Evolutionary conservation across 1,140 invertebrate genomes (phyloP).

Genomic region (Pseudomyrmex cubaensis): DNA sequence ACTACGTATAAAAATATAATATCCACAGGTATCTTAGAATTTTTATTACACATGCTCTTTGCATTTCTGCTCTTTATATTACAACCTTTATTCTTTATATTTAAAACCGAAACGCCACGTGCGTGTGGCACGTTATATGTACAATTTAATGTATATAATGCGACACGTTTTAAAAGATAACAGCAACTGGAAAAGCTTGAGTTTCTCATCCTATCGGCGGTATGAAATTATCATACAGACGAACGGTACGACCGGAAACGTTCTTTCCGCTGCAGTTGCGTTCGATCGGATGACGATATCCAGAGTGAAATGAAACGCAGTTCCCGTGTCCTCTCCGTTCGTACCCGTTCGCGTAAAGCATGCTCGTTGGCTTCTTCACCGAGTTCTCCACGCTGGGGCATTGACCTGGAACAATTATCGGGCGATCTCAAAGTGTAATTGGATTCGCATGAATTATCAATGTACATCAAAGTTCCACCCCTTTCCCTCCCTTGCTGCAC

Average conservation of each 20-base stretch:
- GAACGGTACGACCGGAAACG: neutral
- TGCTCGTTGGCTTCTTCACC: conserved; percentile 59
- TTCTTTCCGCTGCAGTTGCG: conserved; percentile 23
- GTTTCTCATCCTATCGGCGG: neutral
- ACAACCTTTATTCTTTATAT: too few relatives aligned
- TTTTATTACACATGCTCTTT: too few relatives aligned
- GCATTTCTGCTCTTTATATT: too few relatives aligned
- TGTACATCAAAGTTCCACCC: conserved; percentile 61
- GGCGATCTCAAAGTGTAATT: conserved; percentile 79
- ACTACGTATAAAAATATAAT: too few relatives aligned
- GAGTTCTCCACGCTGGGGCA: conserved; percentile 64
- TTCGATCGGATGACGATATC: conserved; percentile 40
- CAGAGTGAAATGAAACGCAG: conserved; percentile 52
- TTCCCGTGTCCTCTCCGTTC: conserved; percentile 15
- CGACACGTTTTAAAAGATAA: neutral
- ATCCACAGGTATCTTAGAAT: too few relatives aligned
- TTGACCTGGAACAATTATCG: conserved; percentile 79
- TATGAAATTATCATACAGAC: neutral
- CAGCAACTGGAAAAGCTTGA: too few relatives aligned
- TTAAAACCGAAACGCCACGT: neutral
- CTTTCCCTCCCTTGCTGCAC: neutral
- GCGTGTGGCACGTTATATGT: too few relatives aligned
- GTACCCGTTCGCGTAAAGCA: conserved; percentile 30
- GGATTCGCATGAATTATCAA: conserved; percentile 77
- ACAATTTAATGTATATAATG: too few relatives aligned